Percentiles rank a stretch among this genome's conserved stretches.
These are phyloP conservation scores for Eilema caniola DNA, from an alignment of 2,888 invertebrate species.

Conservation along the genomic window DNA sequence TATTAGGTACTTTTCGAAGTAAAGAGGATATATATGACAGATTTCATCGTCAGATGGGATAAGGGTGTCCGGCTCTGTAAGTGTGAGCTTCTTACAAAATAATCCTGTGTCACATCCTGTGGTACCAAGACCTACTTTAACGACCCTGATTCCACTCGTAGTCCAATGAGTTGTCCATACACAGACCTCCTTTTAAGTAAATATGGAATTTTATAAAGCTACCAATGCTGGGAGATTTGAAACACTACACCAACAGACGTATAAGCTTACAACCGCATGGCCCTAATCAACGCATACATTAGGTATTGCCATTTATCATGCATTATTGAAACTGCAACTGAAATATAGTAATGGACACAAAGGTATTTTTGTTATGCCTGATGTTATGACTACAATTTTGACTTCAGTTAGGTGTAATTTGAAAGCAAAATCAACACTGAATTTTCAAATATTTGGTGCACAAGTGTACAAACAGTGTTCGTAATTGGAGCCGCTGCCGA, in stretches of 20 bases:
- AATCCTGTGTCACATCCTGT: background rate
- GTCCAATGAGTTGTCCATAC: background rate
- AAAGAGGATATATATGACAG: background rate
- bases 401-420: conserved; percentile 14
- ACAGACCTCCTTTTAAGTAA: conserved; percentile 12
- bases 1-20: background rate
- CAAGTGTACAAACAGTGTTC: conserved; percentile 9
- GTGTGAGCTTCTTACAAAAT: background rate
- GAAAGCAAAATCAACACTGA: conserved; percentile 12
- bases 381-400: conserved; percentile 22
- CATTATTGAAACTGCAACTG: conserved; percentile 25
- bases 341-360: conserved; percentile 15
- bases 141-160: background rate
- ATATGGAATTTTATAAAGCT: conserved; percentile 2
- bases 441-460: conserved; percentile 15
- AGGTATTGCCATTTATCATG: conserved; percentile 35
- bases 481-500: conserved; percentile 12
- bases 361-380: conserved; percentile 15
- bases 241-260: conserved; percentile 36
- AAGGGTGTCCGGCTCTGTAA: background rate
- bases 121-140: background rate
- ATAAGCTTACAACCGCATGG: conserved; percentile 40
- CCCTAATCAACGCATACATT: conserved; percentile 34
- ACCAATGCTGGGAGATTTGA: conserved; percentile 32
- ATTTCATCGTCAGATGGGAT: background rate